These are phyloP conservation scores for Phrynocephalus vlangalii DNA, from an alignment of 2,797 vertebrate genomes.

Conservation along the genomic window DNA sequence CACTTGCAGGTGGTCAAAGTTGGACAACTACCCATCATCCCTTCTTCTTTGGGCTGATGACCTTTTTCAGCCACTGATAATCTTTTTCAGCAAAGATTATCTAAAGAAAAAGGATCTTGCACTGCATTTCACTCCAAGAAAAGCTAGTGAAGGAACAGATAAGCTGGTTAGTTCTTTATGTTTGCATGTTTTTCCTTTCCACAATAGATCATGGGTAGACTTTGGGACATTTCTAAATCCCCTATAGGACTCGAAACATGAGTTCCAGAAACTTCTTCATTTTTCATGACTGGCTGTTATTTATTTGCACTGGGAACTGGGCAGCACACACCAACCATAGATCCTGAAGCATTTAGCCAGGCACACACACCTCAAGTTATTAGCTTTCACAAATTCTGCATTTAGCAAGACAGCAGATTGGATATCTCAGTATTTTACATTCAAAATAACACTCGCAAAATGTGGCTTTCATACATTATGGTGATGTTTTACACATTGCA, in stretches of 20 bases:
- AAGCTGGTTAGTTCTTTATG: neutral
- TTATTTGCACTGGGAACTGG: slow-evolving; percentile 31
- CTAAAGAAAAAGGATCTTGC: slow-evolving; percentile 10
- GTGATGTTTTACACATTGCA: slow-evolving; percentile 27
- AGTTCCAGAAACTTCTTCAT: slow-evolving; percentile 21
- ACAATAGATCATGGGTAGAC: slow-evolving; percentile 49
- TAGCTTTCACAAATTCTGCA: slow-evolving; percentile 9
- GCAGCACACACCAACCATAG: slow-evolving; percentile 49
- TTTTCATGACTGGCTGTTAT: neutral
- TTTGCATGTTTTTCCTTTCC: neutral
- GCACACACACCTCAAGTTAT: slow-evolving; percentile 11
- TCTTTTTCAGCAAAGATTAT: neutral
- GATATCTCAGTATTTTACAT: neutral
- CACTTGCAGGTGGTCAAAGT: neutral
- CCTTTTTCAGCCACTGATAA: neutral
- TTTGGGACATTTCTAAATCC: neutral
- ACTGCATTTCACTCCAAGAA: neutral
- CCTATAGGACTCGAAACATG: slow-evolving; percentile 27
- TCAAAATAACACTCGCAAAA: neutral
- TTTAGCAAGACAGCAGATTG: slow-evolving; percentile 41
- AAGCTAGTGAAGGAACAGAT: slow-evolving; percentile 6
- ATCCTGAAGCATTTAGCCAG: slow-evolving; percentile 34
- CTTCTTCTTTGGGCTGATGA: neutral
- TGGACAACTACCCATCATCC: neutral
- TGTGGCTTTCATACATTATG: slow-evolving; percentile 26